Evolutionary conservation across 2,888 invertebrate species (phyloP).

Genomic region (Crematogaster levior): DNA sequence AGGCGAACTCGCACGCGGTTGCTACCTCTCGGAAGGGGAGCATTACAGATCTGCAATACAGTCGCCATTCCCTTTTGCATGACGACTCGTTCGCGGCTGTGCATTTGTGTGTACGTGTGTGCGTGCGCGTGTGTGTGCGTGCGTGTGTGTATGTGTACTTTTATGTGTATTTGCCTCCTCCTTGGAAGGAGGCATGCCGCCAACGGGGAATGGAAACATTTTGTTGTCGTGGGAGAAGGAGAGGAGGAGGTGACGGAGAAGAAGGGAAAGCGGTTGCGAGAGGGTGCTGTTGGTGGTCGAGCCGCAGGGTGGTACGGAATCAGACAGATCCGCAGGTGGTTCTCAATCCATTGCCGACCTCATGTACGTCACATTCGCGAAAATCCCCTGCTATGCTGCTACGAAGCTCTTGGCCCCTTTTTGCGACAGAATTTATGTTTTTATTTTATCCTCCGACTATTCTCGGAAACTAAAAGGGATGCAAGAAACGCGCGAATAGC

Average conservation of each 20-base stretch:
- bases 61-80: constrained; percentile 59
- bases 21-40: constrained; percentile 62
- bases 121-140: not conserved
- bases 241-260: not conserved
- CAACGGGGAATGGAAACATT: constrained; percentile 49
- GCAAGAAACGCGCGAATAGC: not conserved
- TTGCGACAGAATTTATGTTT: not conserved
- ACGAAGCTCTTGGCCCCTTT: not conserved
- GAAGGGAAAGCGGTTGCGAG: constrained; percentile 34
- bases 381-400: not conserved
- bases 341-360: constrained; percentile 60
- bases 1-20: constrained; percentile 66
- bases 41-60: constrained; percentile 70
- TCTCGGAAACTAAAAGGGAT: not conserved
- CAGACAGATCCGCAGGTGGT: constrained; percentile 70
- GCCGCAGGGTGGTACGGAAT: constrained; percentile 58
- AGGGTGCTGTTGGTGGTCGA: constrained; percentile 36
- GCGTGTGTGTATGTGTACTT: not conserved
- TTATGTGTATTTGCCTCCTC: constrained; percentile 32
- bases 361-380: constrained; percentile 18
- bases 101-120: not conserved
- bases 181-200: constrained; percentile 55
- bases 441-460: not conserved
- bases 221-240: not conserved
- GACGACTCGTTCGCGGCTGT: constrained; percentile 42